Evolutionary conservation across 1,140 invertebrate genomes (phyloP).

Genomic region (Atopsyche davidsoni): DNA sequence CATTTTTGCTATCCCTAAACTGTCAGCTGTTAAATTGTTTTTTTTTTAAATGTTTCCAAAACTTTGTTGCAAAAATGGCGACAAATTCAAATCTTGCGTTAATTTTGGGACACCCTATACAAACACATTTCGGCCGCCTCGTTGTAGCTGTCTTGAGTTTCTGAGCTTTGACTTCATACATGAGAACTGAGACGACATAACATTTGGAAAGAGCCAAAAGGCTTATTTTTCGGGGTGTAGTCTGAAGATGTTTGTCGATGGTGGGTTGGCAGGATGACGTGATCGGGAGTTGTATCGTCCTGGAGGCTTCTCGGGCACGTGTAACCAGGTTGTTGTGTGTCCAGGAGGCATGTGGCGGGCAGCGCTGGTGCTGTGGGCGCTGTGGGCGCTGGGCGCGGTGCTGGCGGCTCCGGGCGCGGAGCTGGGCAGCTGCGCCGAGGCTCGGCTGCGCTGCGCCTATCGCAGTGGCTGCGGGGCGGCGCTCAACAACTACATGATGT

Average conservation of each 20-base stretch:
- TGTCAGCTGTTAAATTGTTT: too few relatives aligned
- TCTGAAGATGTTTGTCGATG: background rate
- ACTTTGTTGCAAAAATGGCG: too few relatives aligned
- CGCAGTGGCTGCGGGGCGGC: slow-evolving; percentile 66
- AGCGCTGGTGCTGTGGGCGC: background rate
- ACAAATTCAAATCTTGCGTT: too few relatives aligned
- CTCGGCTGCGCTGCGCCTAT: slow-evolving; percentile 63
- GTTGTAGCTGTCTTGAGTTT: too few relatives aligned
- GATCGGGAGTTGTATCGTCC: background rate
- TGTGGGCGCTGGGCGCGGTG: slow-evolving; percentile 37
- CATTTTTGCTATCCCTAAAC: too few relatives aligned
- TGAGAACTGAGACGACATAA: too few relatives aligned
- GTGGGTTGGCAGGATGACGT: background rate
- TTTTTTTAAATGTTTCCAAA: too few relatives aligned
- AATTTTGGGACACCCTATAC: too few relatives aligned
- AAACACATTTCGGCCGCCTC: too few relatives aligned
- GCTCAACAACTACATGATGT: slow-evolving; percentile 65
- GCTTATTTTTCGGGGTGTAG: too few relatives aligned
- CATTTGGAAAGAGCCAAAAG: too few relatives aligned
- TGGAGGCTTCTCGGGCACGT: background rate
- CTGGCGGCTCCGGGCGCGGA: slow-evolving; percentile 33
- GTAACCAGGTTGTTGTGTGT: slow-evolving; percentile 14
- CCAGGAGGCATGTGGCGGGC: slow-evolving; percentile 27
- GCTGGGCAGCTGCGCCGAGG: slow-evolving; percentile 55
- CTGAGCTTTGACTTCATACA: too few relatives aligned